Percentiles rank a stretch among this genome's conserved stretches.
phyloP scores from a whole-genome alignment of 2,113 vertebrate genomes.

The Urocolius indicus region DNA sequence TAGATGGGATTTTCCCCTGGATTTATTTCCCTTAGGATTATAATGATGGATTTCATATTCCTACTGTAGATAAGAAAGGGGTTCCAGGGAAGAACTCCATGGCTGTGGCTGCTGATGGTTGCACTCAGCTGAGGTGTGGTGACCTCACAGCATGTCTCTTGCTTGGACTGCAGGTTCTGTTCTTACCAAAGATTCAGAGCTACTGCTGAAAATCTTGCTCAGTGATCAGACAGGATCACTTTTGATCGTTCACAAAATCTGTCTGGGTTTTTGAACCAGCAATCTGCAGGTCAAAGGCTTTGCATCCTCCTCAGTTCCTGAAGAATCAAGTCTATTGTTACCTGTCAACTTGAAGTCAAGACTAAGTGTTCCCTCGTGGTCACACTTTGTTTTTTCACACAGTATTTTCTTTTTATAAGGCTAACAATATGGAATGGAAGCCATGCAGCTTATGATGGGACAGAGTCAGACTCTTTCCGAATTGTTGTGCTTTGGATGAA shows the following conservation, averaged over 20 bases:
- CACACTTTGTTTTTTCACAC: neutral
- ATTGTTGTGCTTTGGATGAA: neutral
- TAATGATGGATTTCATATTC: neutral
- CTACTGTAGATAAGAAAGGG: neutral
- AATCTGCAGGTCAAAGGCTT: neutral
- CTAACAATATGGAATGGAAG: neutral
- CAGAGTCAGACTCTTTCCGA: neutral
- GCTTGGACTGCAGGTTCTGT: neutral
- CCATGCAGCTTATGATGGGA: neutral
- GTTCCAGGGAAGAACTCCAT: neutral
- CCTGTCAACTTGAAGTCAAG: neutral
- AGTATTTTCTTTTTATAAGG: accelerated
- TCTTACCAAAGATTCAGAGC: neutral
- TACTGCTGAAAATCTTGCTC: neutral
- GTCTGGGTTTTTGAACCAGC: neutral
- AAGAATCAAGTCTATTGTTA: accelerated
- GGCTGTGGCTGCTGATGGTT: neutral
- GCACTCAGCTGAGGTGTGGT: neutral
- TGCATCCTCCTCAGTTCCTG: neutral
- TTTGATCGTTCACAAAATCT: neutral
- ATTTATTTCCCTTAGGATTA: neutral
- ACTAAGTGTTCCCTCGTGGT: neutral
- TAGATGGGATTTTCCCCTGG: neutral
- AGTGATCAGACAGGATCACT: neutral
- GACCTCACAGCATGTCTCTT: neutral